Evolutionary conservation across 2,888 invertebrate species (phyloP), one percentile per base, ranked within the genome.

Genomic region (Lithophane semibrunnea): DNA sequence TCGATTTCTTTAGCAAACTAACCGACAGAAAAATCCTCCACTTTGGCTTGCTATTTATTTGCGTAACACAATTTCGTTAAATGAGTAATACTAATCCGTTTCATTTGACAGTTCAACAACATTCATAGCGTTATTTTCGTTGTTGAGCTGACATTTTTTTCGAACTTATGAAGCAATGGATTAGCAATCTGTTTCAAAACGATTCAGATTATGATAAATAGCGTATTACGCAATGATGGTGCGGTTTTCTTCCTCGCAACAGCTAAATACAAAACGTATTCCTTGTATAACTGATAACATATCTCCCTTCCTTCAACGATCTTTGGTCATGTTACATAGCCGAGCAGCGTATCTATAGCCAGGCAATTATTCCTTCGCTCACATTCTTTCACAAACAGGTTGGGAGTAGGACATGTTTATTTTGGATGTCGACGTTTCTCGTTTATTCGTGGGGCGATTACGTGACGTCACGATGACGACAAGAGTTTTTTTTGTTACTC

Each of bases 391-490:
- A 73, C 47, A 80, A 75, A 66, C 68, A 81, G 63, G 47, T 80
- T 79, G 67, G 73, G 47, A 71, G 54, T 80, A 54, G 47, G 70
- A 60, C 63, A 84, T 72, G 65, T 80, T 77, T 86, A 82, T 88
- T 80, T 89, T 79, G 24, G 75, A 71, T 44, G 56, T 52, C 80
- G 52, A 70, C 77, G 76, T 68, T 77, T 79, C 76, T 80, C 75
- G 81, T 83, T 87, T 87, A 90, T 90, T 85, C 77, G 60, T 63
- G 72, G 75, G 72, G 77, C 74, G 42, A 84, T 80, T 81, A 60
- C 29, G 79, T 86, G 87, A 88, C 85, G 89, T 83, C 54, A 37
- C 67, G 64, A 79, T 85, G 89, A 89, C 86, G 84, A 73, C 75
- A 79, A 60, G 2, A 70, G n/a, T n/a, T 76, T 78, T 79, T 3